Conservation (phyloP, 2,888 invertebrate species). For the Scaptomyza cyrtandrae region DNA sequence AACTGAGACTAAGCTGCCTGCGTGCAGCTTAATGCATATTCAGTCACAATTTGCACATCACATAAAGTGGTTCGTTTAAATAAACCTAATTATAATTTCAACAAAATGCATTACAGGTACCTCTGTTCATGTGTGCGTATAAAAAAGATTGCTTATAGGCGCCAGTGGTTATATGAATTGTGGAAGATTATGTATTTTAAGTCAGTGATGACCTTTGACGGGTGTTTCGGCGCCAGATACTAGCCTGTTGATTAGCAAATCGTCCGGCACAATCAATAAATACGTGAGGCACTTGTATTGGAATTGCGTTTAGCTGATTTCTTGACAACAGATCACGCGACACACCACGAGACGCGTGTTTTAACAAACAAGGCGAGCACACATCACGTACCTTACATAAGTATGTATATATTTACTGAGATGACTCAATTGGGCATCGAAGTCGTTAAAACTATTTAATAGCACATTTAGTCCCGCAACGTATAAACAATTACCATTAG, state of each 20-base stretch:
- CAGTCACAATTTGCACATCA: too few relatives aligned
- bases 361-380: conserved; percentile 21
- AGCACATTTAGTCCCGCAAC: conserved; percentile 60
- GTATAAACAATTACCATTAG: conserved; percentile 59
- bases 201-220: conserved; percentile 14
- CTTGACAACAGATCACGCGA: conserved; percentile 22
- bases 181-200: conserved; percentile 12
- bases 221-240: conserved; percentile 16
- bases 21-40: too few relatives aligned
- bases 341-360: conserved; percentile 30
- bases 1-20: too few relatives aligned
- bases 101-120: neutral
- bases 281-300: conserved; percentile 46
- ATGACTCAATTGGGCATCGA: conserved; percentile 57
- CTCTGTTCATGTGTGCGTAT: neutral
- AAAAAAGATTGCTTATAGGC: neutral
- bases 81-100: too few relatives aligned
- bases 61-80: too few relatives aligned
- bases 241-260: conserved; percentile 19
- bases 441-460: conserved; percentile 60
- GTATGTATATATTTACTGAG: neutral
- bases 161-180: conserved; percentile 10
- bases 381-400: neutral
- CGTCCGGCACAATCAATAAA: conserved; percentile 32
- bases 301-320: conserved; percentile 29